These are phyloP conservation scores for Enteromius viviparus DNA, from an alignment of 2,797 vertebrate genomes.

Conservation along the genomic window DNA sequence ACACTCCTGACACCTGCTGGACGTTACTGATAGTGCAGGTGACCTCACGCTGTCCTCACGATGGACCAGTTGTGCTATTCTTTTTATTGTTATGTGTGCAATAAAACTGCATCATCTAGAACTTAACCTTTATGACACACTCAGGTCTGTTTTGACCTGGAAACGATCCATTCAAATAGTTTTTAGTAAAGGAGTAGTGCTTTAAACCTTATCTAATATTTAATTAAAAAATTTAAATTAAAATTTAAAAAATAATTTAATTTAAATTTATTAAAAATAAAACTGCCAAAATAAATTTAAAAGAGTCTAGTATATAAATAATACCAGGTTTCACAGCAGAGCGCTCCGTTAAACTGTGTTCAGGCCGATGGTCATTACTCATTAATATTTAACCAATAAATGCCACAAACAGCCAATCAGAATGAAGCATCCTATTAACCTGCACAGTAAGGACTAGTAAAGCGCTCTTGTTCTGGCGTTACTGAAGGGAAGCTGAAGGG, in stretches of 20 bases:
- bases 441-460: not conserved
- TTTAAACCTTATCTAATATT: no score
- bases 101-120: not conserved
- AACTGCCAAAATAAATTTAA: not conserved
- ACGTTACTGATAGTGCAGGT: not conserved
- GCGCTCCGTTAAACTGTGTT: not conserved
- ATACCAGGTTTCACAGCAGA: not conserved
- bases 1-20: constrained; percentile 64
- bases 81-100: not conserved
- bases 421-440: not conserved
- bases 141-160: not conserved
- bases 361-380: not conserved
- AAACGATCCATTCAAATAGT: not conserved
- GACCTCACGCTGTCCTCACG: not conserved
- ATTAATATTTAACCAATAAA: not conserved
- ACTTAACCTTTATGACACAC: not conserved
- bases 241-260: no score
- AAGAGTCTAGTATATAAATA: not conserved
- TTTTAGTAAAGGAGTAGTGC: not conserved
- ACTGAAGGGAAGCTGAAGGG: not conserved
- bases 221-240: no score
- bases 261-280: not conserved
- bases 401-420: not conserved
- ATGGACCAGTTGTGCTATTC: not conserved
- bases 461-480: no score